Conservation (phyloP, 30 jellyfish, hydroid and myxozoan genomes). For the Sanderia malayensis region DNA sequence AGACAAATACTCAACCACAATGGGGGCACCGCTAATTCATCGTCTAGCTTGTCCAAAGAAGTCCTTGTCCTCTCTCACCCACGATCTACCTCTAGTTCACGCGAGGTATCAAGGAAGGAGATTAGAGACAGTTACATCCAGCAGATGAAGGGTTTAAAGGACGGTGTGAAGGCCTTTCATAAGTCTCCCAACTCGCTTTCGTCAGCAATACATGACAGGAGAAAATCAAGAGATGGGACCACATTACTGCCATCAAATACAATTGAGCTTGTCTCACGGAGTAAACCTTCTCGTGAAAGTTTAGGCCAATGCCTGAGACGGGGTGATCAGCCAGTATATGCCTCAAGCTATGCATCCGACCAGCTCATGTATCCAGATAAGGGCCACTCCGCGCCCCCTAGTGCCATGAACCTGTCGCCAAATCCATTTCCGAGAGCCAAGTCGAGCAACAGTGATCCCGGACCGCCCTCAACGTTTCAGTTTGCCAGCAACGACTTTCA, state of each 20-base stretch:
- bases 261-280: slow-evolving; percentile 1
- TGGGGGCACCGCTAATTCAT: neutral
- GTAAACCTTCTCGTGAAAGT: no score
- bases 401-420: slow-evolving; percentile 14
- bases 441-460: slow-evolving; percentile 62
- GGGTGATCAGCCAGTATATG: neutral
- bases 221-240: slow-evolving; percentile 15
- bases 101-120: slow-evolving; percentile 7
- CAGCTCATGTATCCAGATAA: neutral
- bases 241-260: slow-evolving; percentile 21
- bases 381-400: slow-evolving; percentile 19
- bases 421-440: slow-evolving; percentile 46
- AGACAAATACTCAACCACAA: neutral
- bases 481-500: slow-evolving; percentile 17
- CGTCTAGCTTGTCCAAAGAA: neutral
- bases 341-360: neutral
- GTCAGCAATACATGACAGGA: slow-evolving; percentile 22
- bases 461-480: slow-evolving; percentile 32
- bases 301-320: neutral
- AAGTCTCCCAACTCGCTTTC: neutral
- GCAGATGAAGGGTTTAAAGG: slow-evolving; percentile 14
- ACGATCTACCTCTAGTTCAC: neutral
- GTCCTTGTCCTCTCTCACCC: slow-evolving; percentile 7
- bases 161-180: neutral
- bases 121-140: slow-evolving; percentile 5